Base-by-base conservation (phyloP, 2,888 invertebrate genomes). In the Pheosia tremula region DNA sequence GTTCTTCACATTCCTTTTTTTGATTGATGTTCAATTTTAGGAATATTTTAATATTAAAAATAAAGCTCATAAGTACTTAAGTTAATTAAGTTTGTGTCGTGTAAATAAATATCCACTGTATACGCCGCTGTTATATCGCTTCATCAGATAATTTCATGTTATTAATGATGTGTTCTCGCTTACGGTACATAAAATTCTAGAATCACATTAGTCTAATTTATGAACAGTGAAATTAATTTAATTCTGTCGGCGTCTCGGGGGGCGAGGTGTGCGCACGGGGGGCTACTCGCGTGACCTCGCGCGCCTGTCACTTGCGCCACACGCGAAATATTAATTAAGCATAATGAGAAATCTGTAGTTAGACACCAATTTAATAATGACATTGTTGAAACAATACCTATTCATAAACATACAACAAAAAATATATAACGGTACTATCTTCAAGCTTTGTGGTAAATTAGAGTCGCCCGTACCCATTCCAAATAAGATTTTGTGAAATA, bases 281-380 rank as follows among this genome's bases (percentile, higher is more conserved):
- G n/a, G 47, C 47, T 8, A 50, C 11, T 53, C 53, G 56, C 56
- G 56, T 56, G 56, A 39, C 56, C 56, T 50, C 61, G 50, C 45
- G 57, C 6, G 50, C 13, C 53, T 37, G 53, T 11, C 53, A 37
- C 53, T 37, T 24, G 58, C 56, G 36, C 56, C n/a, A 9, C 77
- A 76, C 77, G 74, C 74, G 61, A 74, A 55, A 36, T 55, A 10
- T 65, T 67, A 74, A 71, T 74, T 68, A 71, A 64, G 54, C 61
- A 39, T 64, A 63, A 70, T 59, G 54, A 70, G 63, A 53, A 56
- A 59, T 59, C 64, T 53, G 56, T 59, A 49, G 58, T 38, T 58
- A 58, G 61, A 47, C 7, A 13, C 62, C 36, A 11, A 10, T 53
- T 53, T 53, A 53, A 53, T 53, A 53, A 53, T 8, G 37, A 5